These are phyloP conservation scores for Pandion haliaetus DNA, from an alignment of 2,113 vertebrate species.

Conservation along the genomic window DNA sequence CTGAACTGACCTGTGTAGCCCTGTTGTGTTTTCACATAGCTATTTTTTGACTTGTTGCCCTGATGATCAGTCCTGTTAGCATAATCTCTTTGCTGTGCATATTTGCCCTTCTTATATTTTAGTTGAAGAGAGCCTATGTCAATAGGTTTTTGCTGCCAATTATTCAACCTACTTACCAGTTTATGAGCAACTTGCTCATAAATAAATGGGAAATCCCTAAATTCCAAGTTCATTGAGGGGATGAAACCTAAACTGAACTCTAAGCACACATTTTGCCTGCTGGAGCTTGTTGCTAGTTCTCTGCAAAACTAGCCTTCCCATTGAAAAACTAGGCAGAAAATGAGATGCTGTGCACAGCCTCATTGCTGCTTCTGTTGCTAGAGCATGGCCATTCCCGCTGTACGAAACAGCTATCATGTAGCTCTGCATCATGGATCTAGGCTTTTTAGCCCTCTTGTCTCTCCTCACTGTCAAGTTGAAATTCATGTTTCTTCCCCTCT, in stretches of 20 bases:
- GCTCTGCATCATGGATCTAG: not conserved
- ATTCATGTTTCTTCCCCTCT: not conserved
- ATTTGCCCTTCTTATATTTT: not conserved
- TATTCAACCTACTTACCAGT: not conserved
- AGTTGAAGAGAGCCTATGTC: not conserved
- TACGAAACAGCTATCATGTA: not conserved
- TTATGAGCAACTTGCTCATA: not conserved
- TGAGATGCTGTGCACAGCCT: not conserved
- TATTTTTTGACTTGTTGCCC: not conserved
- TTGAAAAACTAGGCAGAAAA: not conserved
- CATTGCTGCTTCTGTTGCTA: not conserved
- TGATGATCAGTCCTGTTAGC: not conserved
- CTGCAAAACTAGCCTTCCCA: not conserved
- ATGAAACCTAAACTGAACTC: not conserved
- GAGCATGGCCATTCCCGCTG: fast-evolving
- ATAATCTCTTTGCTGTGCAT: not conserved
- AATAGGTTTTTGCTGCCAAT: not conserved
- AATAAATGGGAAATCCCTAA: not conserved
- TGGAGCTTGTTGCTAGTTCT: not conserved
- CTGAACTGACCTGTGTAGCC: not conserved
- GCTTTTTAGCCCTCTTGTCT: not conserved
- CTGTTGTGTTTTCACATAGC: not conserved
- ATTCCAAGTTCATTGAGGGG: not conserved
- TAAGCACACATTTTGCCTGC: not conserved
- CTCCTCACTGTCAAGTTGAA: not conserved